Conservation (phyloP, 2,888 invertebrate species). For the Mythimna loreyi region DNA sequence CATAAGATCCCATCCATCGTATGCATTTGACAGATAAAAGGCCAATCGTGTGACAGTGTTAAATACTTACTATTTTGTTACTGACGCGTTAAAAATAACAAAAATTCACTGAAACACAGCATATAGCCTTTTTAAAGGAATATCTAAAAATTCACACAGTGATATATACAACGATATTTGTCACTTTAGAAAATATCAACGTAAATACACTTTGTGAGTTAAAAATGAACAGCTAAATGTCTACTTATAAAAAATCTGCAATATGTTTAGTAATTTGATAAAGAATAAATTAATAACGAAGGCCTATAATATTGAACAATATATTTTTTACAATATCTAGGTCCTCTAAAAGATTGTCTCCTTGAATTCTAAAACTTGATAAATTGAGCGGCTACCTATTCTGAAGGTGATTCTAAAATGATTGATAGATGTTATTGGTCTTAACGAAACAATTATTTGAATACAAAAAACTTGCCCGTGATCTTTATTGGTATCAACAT, state of each 20-base stretch:
- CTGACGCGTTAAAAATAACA: not conserved
- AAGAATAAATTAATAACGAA: not conserved
- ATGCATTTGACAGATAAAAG: constrained; percentile 28
- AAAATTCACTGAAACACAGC: no score
- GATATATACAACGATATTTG: not conserved
- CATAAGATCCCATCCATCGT: constrained; percentile 48
- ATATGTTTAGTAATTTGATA: not conserved
- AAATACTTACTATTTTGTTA: constrained; percentile 11
- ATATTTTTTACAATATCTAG: not conserved
- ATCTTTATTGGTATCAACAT: constrained; percentile 81
- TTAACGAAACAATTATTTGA: constrained; percentile 58
- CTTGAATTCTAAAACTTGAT: constrained; percentile 19
- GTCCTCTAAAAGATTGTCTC: constrained; percentile 4
- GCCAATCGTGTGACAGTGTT: constrained; percentile 9
- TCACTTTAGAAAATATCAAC: constrained; percentile 1
- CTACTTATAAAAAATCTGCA: not conserved
- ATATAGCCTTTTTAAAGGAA: not conserved
- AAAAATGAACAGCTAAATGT: not conserved
- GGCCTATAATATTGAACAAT: not conserved
- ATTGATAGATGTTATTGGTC: constrained; percentile 58
- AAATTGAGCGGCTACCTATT: constrained; percentile 36
- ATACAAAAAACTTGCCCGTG: constrained; percentile 70
- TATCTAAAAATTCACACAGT: not conserved
- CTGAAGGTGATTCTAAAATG: constrained; percentile 42
- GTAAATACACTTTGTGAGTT: not conserved